These are phyloP conservation scores for Chrysopa pallens DNA, from an alignment of 1,140 invertebrate genomes.

Conservation along the genomic window DNA sequence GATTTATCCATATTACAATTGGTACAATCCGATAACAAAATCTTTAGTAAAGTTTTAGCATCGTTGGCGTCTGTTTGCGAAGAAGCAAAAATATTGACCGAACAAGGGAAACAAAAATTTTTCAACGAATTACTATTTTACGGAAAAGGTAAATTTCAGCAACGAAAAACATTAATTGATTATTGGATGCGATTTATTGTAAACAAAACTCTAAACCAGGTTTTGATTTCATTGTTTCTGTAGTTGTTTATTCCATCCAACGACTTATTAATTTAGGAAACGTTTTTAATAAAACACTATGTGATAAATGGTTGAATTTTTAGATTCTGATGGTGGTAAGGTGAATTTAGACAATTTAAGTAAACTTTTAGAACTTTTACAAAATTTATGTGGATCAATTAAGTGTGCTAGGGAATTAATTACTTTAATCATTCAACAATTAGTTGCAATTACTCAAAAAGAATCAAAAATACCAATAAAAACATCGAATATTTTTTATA, in stretches of 20 bases:
- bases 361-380: conserved; percentile 31
- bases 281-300: too few relatives aligned
- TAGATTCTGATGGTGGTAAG: conserved; percentile 7
- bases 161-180: conserved; percentile 1
- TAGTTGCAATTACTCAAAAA: conserved; percentile 37
- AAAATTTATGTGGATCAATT: conserved; percentile 45
- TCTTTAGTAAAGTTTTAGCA: conserved; percentile 64
- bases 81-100: conserved; percentile 50
- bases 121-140: conserved; percentile 40
- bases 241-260: too few relatives aligned
- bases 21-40: conserved; percentile 63
- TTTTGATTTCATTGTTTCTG: too few relatives aligned
- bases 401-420: conserved; percentile 44
- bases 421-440: conserved; percentile 43
- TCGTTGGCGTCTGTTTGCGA: conserved; percentile 60
- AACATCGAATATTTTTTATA: conserved; percentile 20
- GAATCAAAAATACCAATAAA: conserved; percentile 21
- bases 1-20: conserved; percentile 44
- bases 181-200: too few relatives aligned
- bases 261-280: too few relatives aligned
- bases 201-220: too few relatives aligned
- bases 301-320: too few relatives aligned
- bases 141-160: conserved; percentile 29
- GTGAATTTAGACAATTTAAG: conserved; percentile 10
- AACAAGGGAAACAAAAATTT: conserved; percentile 45